phyloP scores from a whole-genome alignment of 1,140 invertebrate species.

The Neodiprion fabricii region DNA sequence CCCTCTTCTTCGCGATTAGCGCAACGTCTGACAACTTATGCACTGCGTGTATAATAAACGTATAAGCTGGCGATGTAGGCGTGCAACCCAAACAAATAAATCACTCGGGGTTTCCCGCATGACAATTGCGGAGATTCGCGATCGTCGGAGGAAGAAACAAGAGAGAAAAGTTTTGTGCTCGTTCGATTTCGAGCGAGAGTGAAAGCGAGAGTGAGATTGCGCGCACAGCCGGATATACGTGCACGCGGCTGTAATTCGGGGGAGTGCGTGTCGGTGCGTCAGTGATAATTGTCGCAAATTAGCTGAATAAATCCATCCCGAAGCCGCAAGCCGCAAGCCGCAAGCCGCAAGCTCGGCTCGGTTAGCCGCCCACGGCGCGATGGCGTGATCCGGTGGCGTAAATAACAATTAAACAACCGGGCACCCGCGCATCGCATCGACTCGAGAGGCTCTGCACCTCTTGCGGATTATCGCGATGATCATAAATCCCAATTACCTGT shows the following conservation, averaged over 20 bases:
- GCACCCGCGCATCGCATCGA: slow-evolving; percentile 39
- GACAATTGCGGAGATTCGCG: too few relatives aligned
- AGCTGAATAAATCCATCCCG: slow-evolving; percentile 35
- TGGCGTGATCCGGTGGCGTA: slow-evolving; percentile 52
- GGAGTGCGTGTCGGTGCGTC: slow-evolving; percentile 21
- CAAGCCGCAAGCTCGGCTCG: background rate
- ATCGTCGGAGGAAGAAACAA: too few relatives aligned
- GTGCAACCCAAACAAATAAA: too few relatives aligned
- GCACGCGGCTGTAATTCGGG: slow-evolving; percentile 22
- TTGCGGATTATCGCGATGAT: slow-evolving; percentile 44
- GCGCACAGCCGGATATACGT: slow-evolving; percentile 21
- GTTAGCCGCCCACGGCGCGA: slow-evolving; percentile 13
- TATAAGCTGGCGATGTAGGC: too few relatives aligned
- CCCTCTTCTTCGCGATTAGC: too few relatives aligned
- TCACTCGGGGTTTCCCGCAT: too few relatives aligned
- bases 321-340: slow-evolving; percentile 3
- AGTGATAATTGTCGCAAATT: slow-evolving; percentile 39
- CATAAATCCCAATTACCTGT: slow-evolving; percentile 56
- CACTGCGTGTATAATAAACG: too few relatives aligned
- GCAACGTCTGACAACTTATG: too few relatives aligned
- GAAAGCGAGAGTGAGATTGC: slow-evolving; percentile 26
- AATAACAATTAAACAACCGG: slow-evolving; percentile 52
- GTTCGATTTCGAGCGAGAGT: slow-evolving; percentile 8
- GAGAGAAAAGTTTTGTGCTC: slow-evolving; percentile 5
- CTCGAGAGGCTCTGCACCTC: slow-evolving; percentile 31